Base-by-base conservation (phyloP, 2,113 vertebrate species). In the Prolemur simus region DNA sequence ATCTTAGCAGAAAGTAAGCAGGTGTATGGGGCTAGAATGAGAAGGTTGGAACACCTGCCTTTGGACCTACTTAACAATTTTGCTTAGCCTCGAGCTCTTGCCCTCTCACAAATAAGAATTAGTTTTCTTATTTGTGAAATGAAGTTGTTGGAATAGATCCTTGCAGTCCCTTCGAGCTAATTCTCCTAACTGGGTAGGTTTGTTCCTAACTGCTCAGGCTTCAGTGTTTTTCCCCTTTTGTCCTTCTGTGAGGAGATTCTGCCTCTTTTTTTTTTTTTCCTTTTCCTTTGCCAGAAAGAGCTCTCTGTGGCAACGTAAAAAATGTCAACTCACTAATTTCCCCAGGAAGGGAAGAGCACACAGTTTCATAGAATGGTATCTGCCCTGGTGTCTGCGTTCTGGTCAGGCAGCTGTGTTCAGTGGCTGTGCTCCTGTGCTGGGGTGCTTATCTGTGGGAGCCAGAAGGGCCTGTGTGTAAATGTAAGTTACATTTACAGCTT, bases 181-280 rank as follows among this genome's bases (percentile, higher is more conserved):
- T 47, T 68, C n/a, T 89, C 29, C 49, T 37, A 58, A 15, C 7
- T 64, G 49, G 39, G 13, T 74, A 74, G 52, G 64, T 73, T 66
- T 90, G 58, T 92, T 45, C 42, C 39, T 82, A 80, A 45, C 49
- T 56, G 23, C 88, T 15, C 29, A 34, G 18, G 20, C 14, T 52
- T 56, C 39, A 8, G 0, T 60, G 29, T 73, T 47, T 77, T 86
- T n/a, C 8, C 6, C 37, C 25, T 29, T 84, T 95, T 78, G 68
- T 71, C n/a, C 32, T 90, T 82, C 25, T 34, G 1, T 45, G 37
- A 92, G 58, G 49, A 96, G 49, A 80, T 32, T 8, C 27, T 64
- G 14, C 21, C 7, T 71, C 95, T 93, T 96, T 49, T 95, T 94
- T 64, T 96, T 93, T 94, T 49, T 95, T 85, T 66, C 56, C 5